These are phyloP conservation scores for Onychostruthus taczanowskii DNA, from an alignment of 2,113 vertebrate species.

Conservation along the genomic window DNA sequence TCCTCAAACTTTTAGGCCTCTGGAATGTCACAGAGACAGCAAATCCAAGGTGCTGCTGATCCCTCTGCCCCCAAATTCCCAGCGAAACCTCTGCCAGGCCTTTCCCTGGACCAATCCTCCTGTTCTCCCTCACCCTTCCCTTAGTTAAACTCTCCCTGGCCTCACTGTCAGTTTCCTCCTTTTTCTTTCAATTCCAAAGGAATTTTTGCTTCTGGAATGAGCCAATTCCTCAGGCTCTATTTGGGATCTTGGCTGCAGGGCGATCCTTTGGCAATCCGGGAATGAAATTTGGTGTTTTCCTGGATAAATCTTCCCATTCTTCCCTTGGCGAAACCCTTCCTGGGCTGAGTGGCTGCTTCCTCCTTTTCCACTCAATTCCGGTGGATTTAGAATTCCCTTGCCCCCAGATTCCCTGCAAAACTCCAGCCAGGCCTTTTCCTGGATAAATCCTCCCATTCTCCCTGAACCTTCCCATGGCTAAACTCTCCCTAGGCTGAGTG, in stretches of 20 bases:
- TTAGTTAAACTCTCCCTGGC: no score
- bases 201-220: neutral
- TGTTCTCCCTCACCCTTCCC: accelerated
- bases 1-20: neutral
- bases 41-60: neutral
- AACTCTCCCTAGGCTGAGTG: neutral
- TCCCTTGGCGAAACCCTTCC: neutral
- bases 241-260: neutral
- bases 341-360: no score
- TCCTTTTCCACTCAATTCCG: neutral
- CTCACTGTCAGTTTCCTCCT: neutral
- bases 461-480: neutral
- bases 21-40: accelerated
- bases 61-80: accelerated
- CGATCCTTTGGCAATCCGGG: neutral
- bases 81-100: neutral
- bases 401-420: neutral
- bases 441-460: neutral
- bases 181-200: neutral
- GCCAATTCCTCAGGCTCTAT: neutral
- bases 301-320: neutral
- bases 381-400: neutral
- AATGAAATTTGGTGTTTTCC: neutral
- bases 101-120: neutral
- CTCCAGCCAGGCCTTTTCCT: neutral